Percentiles rank a stretch among this genome's conserved stretches.
Evolutionary conservation across 2,888 invertebrate species (phyloP).

Genomic region (Cryptus viduatorius): DNA sequence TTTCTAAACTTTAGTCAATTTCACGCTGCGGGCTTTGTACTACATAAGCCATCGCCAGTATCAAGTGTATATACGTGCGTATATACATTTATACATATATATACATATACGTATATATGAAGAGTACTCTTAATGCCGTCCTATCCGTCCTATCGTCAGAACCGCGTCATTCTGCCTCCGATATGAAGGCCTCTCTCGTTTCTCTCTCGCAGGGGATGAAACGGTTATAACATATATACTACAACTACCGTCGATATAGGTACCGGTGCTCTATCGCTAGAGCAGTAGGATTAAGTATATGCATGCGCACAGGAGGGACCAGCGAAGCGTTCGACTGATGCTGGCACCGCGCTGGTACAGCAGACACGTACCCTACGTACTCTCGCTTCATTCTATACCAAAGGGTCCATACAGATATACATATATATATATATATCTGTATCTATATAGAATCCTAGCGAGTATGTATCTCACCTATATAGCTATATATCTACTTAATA

Average conservation of each 20-base stretch:
- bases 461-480: conserved; percentile 5
- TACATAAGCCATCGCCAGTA: neutral
- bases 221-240: conserved; percentile 2
- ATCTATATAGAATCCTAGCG: conserved; percentile 1
- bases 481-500: neutral
- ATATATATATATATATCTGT: neutral
- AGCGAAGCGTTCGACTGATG: conserved; percentile 43
- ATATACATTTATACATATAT: neutral
- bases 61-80: too few relatives aligned
- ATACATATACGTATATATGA: neutral
- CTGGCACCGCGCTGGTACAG: conserved; percentile 37
- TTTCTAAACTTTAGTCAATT: neutral
- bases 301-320: conserved; percentile 22
- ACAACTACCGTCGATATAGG: conserved; percentile 14
- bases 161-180: conserved; percentile 44
- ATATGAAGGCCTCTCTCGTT: conserved; percentile 34
- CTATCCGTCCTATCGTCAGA: conserved; percentile 8
- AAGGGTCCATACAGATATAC: neutral
- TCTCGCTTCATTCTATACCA: conserved; percentile 8
- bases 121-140: neutral
- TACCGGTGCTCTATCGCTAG: conserved; percentile 32
- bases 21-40: neutral
- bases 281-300: conserved; percentile 51
- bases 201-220: conserved; percentile 22
- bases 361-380: conserved; percentile 33